Evolutionary conservation across 2,797 vertebrate species (phyloP).

Genomic region (Oreochromis grahami): DNA sequence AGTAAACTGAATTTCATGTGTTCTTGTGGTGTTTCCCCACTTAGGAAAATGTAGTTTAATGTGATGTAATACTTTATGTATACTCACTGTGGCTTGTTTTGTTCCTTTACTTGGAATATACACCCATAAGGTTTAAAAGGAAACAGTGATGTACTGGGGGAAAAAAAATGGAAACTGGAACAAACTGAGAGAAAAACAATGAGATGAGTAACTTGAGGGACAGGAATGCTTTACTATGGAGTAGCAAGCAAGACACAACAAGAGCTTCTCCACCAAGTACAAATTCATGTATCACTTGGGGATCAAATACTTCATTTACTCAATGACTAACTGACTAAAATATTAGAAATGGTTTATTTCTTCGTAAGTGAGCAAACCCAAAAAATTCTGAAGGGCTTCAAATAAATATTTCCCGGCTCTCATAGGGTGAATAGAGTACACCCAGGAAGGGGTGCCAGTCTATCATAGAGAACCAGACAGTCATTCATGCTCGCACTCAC

Average conservation of each 20-base stretch:
- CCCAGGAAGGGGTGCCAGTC: not conserved
- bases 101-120: slow-evolving; percentile 20
- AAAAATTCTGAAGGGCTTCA: not conserved
- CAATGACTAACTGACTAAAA: not conserved
- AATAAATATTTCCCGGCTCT: not conserved
- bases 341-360: not conserved
- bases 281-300: not conserved
- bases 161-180: not conserved
- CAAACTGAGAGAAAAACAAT: slow-evolving; percentile 2
- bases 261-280: not conserved
- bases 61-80: slow-evolving; percentile 10
- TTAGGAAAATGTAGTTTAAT: not conserved
- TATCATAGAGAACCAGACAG: not conserved
- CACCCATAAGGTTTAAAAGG: slow-evolving; percentile 18
- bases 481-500: not conserved
- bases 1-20: not conserved
- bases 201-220: not conserved
- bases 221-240: not conserved
- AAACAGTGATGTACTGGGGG: not conserved
- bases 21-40: not conserved
- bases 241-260: not conserved
- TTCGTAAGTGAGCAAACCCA: not conserved
- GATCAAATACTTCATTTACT: not conserved
- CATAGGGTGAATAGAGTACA: not conserved
- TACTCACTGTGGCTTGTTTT: slow-evolving; percentile 10